Base-by-base conservation (phyloP, 2,797 vertebrate species). In the Sebastiscus tertius region DNA sequence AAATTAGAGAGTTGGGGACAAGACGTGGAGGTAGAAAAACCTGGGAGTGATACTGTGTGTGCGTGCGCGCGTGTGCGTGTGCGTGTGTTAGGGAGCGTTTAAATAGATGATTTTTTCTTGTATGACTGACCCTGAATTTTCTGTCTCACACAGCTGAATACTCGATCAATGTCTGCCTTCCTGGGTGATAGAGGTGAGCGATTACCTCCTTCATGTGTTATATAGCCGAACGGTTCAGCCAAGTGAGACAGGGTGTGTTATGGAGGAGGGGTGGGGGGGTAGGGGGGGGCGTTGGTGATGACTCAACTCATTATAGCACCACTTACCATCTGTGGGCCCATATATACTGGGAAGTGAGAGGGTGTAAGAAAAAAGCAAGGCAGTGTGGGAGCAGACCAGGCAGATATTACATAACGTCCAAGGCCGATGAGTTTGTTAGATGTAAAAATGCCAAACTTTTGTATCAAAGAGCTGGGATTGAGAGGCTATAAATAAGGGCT, bases 251-350 rank as follows among this genome's bases (percentile, higher is more conserved):
- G 56, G 79, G 49, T 60, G 74, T 63, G 34, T 27, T 27, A 59
- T 22, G 64, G 39, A 13, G 16, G 1, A 3, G 13, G 66, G n/a
- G 26, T n/a, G 33, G 3, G 5, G 64, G 76, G 31, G n/a, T n/a
- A 31, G 39, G 54, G 13, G 8, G 2, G 6, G 46, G 46, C 46
- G 29, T 31, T 6, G 55, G 39, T 55, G 75, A 70, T 79, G 84
- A 89, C 69, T 91, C 88, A 90, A 87, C 80, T 80, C 77, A 80
- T 85, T 86, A 89, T 83, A 84, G 73, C 83, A 83, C 67, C 73
- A 85, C 73, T 88, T 85, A 79, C 86, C 92, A 92, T 92, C 92
- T 90, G 88, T 84, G 80, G 71, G 74, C 73, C 67, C 72, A 61
- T 79, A 87, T 85, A 88, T 80, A 88, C 79, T 52, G 66, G 49